Base-by-base conservation (phyloP, 2,888 invertebrate species). In the Theodoxus fluviatilis region DNA sequence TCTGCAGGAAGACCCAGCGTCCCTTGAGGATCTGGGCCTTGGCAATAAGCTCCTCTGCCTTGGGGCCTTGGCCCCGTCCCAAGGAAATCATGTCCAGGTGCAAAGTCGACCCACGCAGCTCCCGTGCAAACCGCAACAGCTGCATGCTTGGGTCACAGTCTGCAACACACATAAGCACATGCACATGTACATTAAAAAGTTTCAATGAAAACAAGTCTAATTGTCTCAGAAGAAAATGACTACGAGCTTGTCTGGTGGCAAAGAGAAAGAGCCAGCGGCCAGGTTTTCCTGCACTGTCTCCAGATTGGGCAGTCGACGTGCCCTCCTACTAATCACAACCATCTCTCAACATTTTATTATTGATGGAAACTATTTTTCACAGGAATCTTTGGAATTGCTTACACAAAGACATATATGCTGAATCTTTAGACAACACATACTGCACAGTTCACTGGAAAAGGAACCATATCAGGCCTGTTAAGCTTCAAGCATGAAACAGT, bases 21-120 rank as follows among this genome's bases (percentile, higher is more conserved):
- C 87, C 86, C 74, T 87, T 87, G 33, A 87, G 80, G 57, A 86
- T 86, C 78, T 86, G 84, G 15, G 87, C 86, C 74, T 86, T 87
- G 25, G 81, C 78, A 35, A 87, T 86, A 63, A 87, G 82, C 72
- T 87, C 86, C 76, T 87, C 86, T n/a, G 86, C 87, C 73, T 85
- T 84, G 9, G 84, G 84, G 4, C 86, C 87, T 74, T 87, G 87
- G 40, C 87, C 87, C 68, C 86, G 77, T 6, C 87, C 87, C 49
- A 87, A 78, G 18, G 87, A 87, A 68, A 87, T 85, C 85, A 87
- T 86, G 75, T 87, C 87, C 61, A 87, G 75, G 73, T 87, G 86
- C 3, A 84, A 76, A 38, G 84, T 80, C 70, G 83, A 84, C 9
- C 87, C 87, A 38, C 85, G 73, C 37, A 83, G 73, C 52, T 87